These are phyloP conservation scores for Liposcelis brunnea DNA, from an alignment of 2,888 invertebrate species.

Conservation along the genomic window DNA sequence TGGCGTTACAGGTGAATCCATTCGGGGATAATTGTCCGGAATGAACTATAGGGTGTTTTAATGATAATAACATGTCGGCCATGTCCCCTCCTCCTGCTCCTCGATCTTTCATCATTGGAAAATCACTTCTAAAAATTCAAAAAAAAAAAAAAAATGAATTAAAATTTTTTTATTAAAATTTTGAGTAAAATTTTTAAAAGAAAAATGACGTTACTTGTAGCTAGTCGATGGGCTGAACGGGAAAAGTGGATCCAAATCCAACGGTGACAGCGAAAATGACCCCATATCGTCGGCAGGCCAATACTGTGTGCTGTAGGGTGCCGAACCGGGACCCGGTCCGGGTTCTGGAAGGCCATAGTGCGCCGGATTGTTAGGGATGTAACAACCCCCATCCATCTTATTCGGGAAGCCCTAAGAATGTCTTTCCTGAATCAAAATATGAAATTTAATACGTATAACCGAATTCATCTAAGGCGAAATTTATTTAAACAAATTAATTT, in stretches of 20 bases:
- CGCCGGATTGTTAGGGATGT: slow-evolving; percentile 19
- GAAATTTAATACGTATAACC: too few relatives aligned
- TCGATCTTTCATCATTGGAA: slow-evolving; percentile 32
- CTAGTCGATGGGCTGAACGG: slow-evolving; percentile 64
- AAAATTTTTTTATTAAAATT: too few relatives aligned
- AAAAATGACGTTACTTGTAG: slow-evolving; percentile 49
- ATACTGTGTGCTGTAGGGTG: slow-evolving; percentile 22
- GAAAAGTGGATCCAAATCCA: slow-evolving; percentile 76
- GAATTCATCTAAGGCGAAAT: too few relatives aligned
- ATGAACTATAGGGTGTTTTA: slow-evolving; percentile 77
- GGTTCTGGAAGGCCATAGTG: slow-evolving; percentile 13
- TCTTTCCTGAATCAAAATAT: too few relatives aligned
- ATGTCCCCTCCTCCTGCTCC: slow-evolving; percentile 47
- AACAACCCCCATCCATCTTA: slow-evolving; percentile 18
- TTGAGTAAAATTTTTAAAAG: slow-evolving; percentile 7
- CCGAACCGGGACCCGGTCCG: slow-evolving; percentile 11
- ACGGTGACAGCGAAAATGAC: slow-evolving; percentile 62
- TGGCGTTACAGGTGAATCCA: slow-evolving; percentile 15
- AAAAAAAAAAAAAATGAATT: slow-evolving; percentile 2
- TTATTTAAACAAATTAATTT: too few relatives aligned
- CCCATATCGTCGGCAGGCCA: slow-evolving; percentile 67
- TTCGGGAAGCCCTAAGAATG: slow-evolving; percentile 5
- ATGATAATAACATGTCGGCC: slow-evolving; percentile 72
- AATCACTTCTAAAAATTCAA: slow-evolving; percentile 22
- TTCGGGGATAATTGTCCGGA: slow-evolving; percentile 34